These are phyloP conservation scores for Euura saliciscinereae DNA, from an alignment of 1,140 invertebrate species.

Conservation along the genomic window DNA sequence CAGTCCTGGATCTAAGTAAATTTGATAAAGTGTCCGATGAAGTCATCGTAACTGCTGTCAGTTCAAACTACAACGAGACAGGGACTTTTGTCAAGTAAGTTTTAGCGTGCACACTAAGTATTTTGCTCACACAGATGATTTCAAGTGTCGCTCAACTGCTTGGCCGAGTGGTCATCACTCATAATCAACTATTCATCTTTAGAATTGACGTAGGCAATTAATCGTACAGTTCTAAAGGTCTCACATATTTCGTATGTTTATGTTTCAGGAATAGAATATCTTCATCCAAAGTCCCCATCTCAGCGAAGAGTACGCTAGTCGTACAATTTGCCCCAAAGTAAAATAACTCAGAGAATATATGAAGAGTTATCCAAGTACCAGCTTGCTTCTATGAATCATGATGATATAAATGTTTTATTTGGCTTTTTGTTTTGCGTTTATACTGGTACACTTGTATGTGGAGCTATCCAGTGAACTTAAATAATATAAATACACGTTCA, in stretches of 20 bases:
- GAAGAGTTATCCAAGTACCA: background rate
- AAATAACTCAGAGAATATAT: too few species aligned
- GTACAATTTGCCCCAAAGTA: constrained; percentile 46
- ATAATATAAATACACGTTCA: background rate
- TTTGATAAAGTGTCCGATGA: constrained; percentile 59
- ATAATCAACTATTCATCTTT: too few species aligned
- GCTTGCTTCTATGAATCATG: background rate
- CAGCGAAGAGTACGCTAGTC: constrained; percentile 47
- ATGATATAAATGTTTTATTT: constrained; percentile 4
- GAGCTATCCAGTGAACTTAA: background rate
- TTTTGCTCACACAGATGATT: background rate
- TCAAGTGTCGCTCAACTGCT: too few species aligned
- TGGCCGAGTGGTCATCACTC: too few species aligned
- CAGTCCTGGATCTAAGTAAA: constrained; percentile 56
- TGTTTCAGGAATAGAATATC: constrained; percentile 43
- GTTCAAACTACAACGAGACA: constrained; percentile 60
- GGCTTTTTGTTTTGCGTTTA: constrained; percentile 17
- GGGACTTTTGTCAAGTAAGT: constrained; percentile 53
- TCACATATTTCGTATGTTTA: background rate
- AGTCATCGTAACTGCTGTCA: constrained; percentile 62
- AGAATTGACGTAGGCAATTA: too few species aligned
- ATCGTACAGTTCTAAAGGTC: too few species aligned
- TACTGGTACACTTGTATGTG: background rate
- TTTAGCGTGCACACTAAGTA: constrained; percentile 18
- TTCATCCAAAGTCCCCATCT: constrained; percentile 42